Percentiles rank a stretch among this genome's conserved stretches.
Conservation (phyloP, 2,888 invertebrate species). For the Fragum sueziense region DNA sequence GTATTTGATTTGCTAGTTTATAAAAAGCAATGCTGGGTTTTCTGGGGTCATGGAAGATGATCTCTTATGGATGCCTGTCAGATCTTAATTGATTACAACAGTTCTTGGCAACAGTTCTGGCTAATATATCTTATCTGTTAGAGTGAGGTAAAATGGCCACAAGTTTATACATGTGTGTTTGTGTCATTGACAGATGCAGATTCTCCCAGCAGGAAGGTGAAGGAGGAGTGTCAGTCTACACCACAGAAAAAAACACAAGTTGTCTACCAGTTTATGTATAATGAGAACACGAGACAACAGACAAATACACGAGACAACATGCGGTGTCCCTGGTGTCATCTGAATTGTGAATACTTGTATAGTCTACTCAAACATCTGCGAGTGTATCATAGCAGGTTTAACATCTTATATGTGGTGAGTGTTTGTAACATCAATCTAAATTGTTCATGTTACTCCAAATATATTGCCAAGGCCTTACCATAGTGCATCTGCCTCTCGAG, state of each 20-base stretch:
- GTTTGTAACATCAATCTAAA: not conserved
- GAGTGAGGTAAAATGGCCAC: too few species aligned
- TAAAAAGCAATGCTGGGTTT: too few species aligned
- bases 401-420: slow-evolving; percentile 94
- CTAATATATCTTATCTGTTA: too few species aligned
- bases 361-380: slow-evolving; percentile 96
- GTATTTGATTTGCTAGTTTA: too few species aligned
- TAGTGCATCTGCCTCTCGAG: too few species aligned
- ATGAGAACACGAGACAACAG: slow-evolving; percentile 96
- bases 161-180: too few species aligned
- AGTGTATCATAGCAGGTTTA: slow-evolving; percentile 95
- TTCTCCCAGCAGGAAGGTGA: slow-evolving; percentile 42
- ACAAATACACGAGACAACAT: slow-evolving; percentile 96
- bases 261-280: slow-evolving; percentile 97
- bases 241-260: slow-evolving; percentile 84
- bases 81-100: too few species aligned
- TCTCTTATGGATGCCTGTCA: too few species aligned
- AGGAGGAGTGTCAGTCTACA: slow-evolving; percentile 65
- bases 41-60: too few species aligned
- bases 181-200: slow-evolving; percentile 32
- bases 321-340: slow-evolving; percentile 97
- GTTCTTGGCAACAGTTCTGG: too few species aligned
- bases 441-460: too few species aligned
- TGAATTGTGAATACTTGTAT: slow-evolving; percentile 94
- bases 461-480: too few species aligned